These are phyloP conservation scores for Penelope pileata DNA, from an alignment of 2,113 vertebrate genomes.

Conservation along the genomic window DNA sequence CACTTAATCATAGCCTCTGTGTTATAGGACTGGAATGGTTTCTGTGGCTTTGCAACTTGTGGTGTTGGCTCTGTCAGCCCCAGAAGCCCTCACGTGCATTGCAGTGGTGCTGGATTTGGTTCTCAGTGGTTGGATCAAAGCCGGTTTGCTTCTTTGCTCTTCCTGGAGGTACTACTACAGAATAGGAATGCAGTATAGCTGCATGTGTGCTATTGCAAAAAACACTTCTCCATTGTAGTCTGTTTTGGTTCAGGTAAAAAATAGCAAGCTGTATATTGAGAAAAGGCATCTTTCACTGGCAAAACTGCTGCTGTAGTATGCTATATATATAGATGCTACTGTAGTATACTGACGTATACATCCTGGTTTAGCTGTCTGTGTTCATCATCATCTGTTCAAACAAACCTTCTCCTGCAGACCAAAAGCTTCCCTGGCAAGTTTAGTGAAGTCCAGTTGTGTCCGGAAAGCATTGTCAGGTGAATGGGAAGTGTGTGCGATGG, in stretches of 20 bases:
- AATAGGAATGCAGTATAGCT: not conserved
- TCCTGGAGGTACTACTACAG: not conserved
- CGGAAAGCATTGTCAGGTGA: not conserved
- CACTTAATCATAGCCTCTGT: not conserved
- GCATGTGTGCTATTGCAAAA: not conserved
- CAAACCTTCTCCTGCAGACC: not conserved
- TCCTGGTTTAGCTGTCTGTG: not conserved
- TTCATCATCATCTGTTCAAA: not conserved
- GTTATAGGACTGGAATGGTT: not conserved
- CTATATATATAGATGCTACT: too few relatives aligned
- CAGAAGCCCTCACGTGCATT: not conserved
- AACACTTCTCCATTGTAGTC: not conserved
- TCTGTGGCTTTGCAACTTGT: not conserved
- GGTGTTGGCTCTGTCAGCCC: not conserved
- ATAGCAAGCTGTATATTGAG: not conserved
- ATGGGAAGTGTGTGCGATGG: not conserved
- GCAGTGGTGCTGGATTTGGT: not conserved
- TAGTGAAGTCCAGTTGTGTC: not conserved
- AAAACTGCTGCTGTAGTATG: not conserved
- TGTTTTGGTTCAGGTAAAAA: not conserved
- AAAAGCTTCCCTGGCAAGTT: not conserved
- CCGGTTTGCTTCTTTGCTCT: not conserved
- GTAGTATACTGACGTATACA: too few relatives aligned
- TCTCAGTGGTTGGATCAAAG: not conserved
- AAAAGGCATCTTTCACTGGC: not conserved